Percentiles rank a stretch among this genome's conserved stretches.
Evolutionary conservation across 2,113 vertebrate genomes (phyloP).

Genomic region (Laticauda laticaudata): DNA sequence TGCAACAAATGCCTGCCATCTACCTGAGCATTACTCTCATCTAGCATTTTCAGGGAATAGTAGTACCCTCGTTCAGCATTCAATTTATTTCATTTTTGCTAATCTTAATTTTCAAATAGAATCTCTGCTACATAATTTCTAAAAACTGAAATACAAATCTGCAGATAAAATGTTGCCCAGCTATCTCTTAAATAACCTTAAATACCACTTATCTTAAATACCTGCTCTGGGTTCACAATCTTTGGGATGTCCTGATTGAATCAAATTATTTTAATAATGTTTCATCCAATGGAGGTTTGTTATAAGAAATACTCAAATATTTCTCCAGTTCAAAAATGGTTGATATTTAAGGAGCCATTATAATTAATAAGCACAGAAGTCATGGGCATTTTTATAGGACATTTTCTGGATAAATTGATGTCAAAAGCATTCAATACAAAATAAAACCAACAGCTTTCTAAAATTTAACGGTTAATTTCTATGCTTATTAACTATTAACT

Average conservation of each 20-base stretch:
- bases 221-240: background rate
- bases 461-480: background rate
- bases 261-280: background rate
- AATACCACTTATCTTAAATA: too few species aligned
- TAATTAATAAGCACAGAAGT: too few species aligned
- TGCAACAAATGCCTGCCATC: background rate
- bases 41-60: background rate
- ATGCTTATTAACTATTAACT: background rate
- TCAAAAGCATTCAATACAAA: background rate
- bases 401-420: background rate
- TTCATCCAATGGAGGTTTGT: background rate
- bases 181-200: background rate
- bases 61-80: too few species aligned
- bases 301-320: background rate
- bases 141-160: background rate
- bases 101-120: background rate
- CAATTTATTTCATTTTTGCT: background rate
- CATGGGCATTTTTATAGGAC: background rate
- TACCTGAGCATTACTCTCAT: background rate
- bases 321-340: background rate
- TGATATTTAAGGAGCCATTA: background rate
- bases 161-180: background rate
- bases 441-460: background rate
- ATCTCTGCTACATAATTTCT: background rate
- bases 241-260: background rate